Base-by-base conservation (phyloP, 2,888 invertebrate genomes). In the Drosophila greeni region DNA sequence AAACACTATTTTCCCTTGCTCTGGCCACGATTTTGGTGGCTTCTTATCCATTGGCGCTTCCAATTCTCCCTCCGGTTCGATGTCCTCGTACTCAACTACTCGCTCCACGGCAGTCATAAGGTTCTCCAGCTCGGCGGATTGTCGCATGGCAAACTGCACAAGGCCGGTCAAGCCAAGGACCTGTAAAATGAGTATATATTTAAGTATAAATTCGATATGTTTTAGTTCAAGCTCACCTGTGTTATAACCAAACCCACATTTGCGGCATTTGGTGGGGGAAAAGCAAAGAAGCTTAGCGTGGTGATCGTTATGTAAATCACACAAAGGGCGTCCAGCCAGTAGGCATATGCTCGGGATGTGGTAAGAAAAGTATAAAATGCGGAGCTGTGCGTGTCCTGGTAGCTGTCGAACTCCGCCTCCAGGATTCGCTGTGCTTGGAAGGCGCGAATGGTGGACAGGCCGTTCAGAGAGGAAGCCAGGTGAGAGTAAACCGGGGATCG, bases 401-500 rank as follows among this genome's bases (percentile, higher is more conserved):
- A 93, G 73, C 91, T 91, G 79, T 95, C 95, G 82, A 96, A 96
- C 86, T 95, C 95, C 42, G 91, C 90, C 47, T 92, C 92, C 43
- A 98, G 92, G 36, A 94, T 92, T 36, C 92, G 91, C 85, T 96
- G 94, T 0, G 95, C 95, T 11, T 92, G 92, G 85, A 95, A 97
- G 0, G 97, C 95, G 58, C 98, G 91, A 51, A 99, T 97, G 0
- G 97, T 97, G 0, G 96, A 94, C 57, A 99, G 90, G 0, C 98
- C 98, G 86, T 95, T 94, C 20, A 99, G 90, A 0, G 96, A 93
- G 16, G 97, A 95, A 85, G 94, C 95, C 82, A 98, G 90, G 86
- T 98, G 97, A 1, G 95, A 95, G 90, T 97, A 98, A 9, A 99
- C 95, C 0, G 98, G 98, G 82, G 97, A 97, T 70, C 97, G 93